phyloP scores from a whole-genome alignment of 2,797 vertebrate genomes.

The Spheniscus humboldti region DNA sequence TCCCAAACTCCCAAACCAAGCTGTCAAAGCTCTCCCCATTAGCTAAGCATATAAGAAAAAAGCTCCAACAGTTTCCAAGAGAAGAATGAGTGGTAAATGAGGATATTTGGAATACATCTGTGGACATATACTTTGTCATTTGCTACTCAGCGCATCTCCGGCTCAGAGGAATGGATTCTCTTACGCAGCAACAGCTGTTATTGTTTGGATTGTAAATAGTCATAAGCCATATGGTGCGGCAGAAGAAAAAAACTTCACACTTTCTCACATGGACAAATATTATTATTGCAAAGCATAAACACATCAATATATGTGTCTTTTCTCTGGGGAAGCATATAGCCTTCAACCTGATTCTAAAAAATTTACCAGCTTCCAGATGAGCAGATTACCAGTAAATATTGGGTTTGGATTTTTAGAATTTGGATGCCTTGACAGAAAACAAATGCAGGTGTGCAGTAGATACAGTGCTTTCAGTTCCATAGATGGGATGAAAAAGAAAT shows the following conservation, averaged over 20 bases:
- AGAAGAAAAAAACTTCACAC: slow-evolving; percentile 66
- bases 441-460: neutral
- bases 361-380: neutral
- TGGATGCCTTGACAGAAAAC: neutral
- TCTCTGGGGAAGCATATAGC: slow-evolving; percentile 52
- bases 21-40: neutral
- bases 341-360: slow-evolving; percentile 45
- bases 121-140: slow-evolving; percentile 29
- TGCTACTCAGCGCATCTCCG: slow-evolving; percentile 41
- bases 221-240: slow-evolving; percentile 75
- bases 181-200: slow-evolving; percentile 69
- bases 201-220: slow-evolving; percentile 73
- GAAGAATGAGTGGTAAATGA: slow-evolving; percentile 12
- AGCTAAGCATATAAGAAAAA: neutral
- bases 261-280: slow-evolving; percentile 76
- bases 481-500: neutral
- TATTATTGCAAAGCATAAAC: slow-evolving; percentile 75
- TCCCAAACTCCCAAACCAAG: neutral
- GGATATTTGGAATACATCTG: slow-evolving; percentile 29
- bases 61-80: neutral
- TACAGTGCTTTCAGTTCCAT: neutral
- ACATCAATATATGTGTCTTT: slow-evolving; percentile 62
- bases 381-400: slow-evolving; percentile 44
- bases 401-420: neutral
- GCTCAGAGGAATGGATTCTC: slow-evolving; percentile 60